Conservation (phyloP, 2,113 vertebrate species). For the Taxidea taxus region DNA sequence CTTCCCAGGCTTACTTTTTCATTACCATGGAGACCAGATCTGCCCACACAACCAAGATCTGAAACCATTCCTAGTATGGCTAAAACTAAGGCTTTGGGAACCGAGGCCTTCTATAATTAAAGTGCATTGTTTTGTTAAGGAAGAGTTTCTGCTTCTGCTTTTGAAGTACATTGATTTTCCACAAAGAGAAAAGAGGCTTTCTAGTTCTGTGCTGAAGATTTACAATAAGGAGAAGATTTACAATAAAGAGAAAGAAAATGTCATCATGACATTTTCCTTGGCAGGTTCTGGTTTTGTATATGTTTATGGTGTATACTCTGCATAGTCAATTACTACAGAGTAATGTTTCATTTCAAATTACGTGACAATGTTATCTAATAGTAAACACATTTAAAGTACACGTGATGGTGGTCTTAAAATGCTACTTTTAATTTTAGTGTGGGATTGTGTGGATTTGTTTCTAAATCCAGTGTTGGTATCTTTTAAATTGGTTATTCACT, state of each 20-base stretch:
- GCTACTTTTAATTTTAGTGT: constrained; percentile 49
- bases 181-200: constrained; percentile 51
- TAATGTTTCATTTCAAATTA: constrained; percentile 36
- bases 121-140: constrained; percentile 55
- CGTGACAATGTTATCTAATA: constrained; percentile 31
- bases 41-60: constrained; percentile 53
- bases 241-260: constrained; percentile 44
- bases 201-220: constrained; percentile 41
- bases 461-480: background rate
- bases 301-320: background rate
- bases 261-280: constrained; percentile 48
- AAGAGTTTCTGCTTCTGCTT: background rate
- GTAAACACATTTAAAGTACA: background rate
- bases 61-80: background rate
- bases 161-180: constrained; percentile 52
- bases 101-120: constrained; percentile 52
- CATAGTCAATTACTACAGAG: constrained; percentile 31
- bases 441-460: constrained; percentile 50
- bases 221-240: constrained; percentile 47
- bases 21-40: constrained; percentile 66
- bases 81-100: background rate
- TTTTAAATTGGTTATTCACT: constrained; percentile 51
- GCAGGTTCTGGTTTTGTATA: constrained; percentile 38
- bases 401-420: constrained; percentile 37
- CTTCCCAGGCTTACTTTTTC: constrained; percentile 52